phyloP scores from a whole-genome alignment of 2,113 vertebrate species.

The Toxostoma redivivum region DNA sequence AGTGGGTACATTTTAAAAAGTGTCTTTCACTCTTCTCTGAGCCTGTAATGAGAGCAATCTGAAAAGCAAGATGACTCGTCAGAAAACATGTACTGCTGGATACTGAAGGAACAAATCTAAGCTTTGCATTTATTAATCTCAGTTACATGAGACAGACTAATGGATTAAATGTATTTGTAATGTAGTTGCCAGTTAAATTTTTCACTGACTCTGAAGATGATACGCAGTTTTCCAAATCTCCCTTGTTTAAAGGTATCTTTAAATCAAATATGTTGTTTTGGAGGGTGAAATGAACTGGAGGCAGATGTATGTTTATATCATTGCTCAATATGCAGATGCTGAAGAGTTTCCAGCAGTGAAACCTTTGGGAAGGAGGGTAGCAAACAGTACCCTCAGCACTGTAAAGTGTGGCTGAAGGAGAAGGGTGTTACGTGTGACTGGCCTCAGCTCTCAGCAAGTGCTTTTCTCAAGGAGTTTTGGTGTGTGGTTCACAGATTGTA shows the following conservation, averaged over 20 bases:
- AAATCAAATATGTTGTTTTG: background rate
- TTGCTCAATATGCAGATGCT: background rate
- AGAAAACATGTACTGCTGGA: background rate
- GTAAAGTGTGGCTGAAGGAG: background rate
- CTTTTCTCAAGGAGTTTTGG: slow-evolving; percentile 12
- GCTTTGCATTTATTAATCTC: slow-evolving; percentile 15
- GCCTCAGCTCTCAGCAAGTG: background rate
- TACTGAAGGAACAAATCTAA: slow-evolving; percentile 5
- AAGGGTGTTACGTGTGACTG: background rate
- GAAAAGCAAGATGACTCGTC: background rate
- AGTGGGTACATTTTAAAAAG: background rate
- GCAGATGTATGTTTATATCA: background rate
- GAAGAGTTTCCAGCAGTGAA: background rate
- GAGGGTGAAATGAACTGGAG: background rate
- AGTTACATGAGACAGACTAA: background rate
- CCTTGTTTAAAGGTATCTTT: background rate
- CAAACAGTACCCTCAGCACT: background rate
- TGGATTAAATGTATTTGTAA: slow-evolving; percentile 36
- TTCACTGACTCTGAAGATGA: background rate
- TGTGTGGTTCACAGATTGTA: slow-evolving; percentile 21
- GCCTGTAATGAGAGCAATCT: background rate
- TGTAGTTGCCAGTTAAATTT: slow-evolving; percentile 3
- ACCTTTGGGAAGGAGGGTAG: background rate
- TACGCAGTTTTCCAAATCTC: background rate
- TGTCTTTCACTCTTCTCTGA: background rate